phyloP scores from a whole-genome alignment of 2,888 invertebrate genomes.

The Tetranychus piercei region DNA sequence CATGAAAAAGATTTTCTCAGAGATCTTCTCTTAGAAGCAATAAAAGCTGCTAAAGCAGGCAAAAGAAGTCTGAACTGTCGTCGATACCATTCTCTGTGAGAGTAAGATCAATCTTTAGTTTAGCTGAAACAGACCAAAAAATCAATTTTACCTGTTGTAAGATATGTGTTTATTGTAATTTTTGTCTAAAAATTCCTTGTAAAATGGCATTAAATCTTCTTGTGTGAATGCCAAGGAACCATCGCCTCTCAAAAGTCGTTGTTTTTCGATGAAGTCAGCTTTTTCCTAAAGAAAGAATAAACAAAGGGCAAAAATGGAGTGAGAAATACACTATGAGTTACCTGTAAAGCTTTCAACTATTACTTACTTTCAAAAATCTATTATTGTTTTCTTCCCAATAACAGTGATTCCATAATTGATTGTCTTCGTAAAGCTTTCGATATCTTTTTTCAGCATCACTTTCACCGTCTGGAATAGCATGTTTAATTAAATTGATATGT shows the following conservation, averaged over 20 bases:
- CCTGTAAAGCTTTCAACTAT: background rate
- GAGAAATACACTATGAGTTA: background rate
- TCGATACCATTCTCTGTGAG: background rate
- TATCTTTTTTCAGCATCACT: background rate
- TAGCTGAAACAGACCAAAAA: background rate
- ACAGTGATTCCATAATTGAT: slow-evolving; percentile 6
- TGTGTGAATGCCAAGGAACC: background rate
- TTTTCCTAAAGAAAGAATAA: background rate
- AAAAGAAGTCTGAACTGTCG: background rate
- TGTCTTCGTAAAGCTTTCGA: background rate
- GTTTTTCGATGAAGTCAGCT: background rate
- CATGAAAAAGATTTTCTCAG: background rate
- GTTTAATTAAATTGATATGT: background rate
- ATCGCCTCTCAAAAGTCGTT: background rate
- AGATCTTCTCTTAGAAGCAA: background rate
- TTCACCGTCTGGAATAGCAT: slow-evolving; percentile 2
- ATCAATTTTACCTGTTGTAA: background rate
- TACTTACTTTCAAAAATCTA: background rate
- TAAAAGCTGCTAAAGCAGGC: background rate
- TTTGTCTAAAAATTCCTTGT: background rate
- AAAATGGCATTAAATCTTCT: slow-evolving; percentile 4
- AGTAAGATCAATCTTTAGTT: background rate
- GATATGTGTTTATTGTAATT: slow-evolving; percentile 1
- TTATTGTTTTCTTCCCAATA: slow-evolving; percentile 7
- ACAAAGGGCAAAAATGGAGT: background rate